Evolutionary conservation across 2,888 invertebrate genomes (phyloP).

Genomic region (Neoascia interrupta): DNA sequence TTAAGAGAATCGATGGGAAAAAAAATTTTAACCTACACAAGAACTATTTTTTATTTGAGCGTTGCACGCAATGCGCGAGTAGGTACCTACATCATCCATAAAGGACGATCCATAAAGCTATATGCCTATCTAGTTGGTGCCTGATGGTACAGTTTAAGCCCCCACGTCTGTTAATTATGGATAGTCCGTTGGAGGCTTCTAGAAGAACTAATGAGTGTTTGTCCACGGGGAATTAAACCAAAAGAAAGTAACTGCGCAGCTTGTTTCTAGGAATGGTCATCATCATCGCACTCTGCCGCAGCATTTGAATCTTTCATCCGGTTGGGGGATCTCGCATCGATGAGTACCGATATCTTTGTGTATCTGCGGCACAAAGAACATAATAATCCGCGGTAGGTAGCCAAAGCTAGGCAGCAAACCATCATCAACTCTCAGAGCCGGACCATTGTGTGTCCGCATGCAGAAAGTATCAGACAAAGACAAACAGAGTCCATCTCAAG

Average conservation of each 20-base stretch:
- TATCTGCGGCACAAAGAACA: no score
- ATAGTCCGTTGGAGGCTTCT: background rate
- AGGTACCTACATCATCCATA: conserved; percentile 12
- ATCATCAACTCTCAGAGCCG: no score
- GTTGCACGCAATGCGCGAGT: conserved; percentile 50
- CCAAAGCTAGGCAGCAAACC: conserved; percentile 19
- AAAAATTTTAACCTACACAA: conserved; percentile 4
- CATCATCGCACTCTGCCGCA: conserved; percentile 6
- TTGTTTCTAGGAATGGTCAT: background rate
- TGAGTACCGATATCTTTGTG: conserved; percentile 19
- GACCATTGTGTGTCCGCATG: no score
- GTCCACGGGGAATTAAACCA: background rate
- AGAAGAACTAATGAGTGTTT: conserved; percentile 4
- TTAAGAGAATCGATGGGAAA: conserved; percentile 8
- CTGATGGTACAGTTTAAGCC: conserved; percentile 51
- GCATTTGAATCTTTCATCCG: no score
- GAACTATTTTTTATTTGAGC: conserved; percentile 37
- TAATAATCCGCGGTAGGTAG: conserved; percentile 50
- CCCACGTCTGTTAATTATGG: background rate
- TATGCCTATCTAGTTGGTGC: no score
- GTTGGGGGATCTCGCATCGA: background rate
- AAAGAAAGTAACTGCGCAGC: conserved; percentile 3
- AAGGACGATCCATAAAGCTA: conserved; percentile 24
- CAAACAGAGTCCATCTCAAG: no score
- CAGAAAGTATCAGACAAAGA: no score